These are phyloP conservation scores for Engystomops pustulosus DNA, from an alignment of 2,113 vertebrate genomes.

Conservation along the genomic window DNA sequence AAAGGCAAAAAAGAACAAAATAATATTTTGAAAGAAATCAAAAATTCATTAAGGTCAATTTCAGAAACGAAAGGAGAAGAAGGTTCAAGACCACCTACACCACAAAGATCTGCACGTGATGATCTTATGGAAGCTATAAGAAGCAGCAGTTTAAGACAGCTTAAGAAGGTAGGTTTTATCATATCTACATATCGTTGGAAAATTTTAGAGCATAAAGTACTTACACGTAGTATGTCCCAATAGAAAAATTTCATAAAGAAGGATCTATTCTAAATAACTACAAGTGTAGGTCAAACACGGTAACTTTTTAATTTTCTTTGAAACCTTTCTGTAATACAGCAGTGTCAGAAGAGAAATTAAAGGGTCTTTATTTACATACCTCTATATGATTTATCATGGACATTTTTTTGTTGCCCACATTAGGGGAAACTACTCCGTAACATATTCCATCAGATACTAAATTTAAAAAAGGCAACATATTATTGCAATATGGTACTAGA, in stretches of 20 bases:
- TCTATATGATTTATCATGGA: too few relatives aligned
- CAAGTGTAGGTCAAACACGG: too few relatives aligned
- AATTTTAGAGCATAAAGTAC: background rate
- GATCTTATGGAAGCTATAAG: slow-evolving; percentile 95
- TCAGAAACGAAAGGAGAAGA: slow-evolving; percentile 83
- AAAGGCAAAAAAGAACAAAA: slow-evolving; percentile 83
- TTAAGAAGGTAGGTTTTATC: slow-evolving; percentile 79
- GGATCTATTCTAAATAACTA: background rate
- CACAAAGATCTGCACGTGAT: slow-evolving; percentile 87
- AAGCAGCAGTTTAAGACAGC: slow-evolving; percentile 78
- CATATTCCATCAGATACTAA: too few relatives aligned
- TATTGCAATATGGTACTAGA: too few relatives aligned
- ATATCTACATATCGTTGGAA: background rate
- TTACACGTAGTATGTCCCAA: background rate
- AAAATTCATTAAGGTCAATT: slow-evolving; percentile 87
- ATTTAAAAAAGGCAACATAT: too few relatives aligned
- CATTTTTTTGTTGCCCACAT: too few relatives aligned
- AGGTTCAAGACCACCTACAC: slow-evolving; percentile 86
- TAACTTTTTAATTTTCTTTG: too few relatives aligned
- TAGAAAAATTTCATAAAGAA: background rate
- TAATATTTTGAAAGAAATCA: slow-evolving; percentile 88
- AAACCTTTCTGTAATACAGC: too few relatives aligned
- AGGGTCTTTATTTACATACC: too few relatives aligned
- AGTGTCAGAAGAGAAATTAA: too few relatives aligned
- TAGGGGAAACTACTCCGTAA: too few relatives aligned